Conservation (phyloP, 2,888 invertebrate species). For the Heliconius cydno region DNA sequence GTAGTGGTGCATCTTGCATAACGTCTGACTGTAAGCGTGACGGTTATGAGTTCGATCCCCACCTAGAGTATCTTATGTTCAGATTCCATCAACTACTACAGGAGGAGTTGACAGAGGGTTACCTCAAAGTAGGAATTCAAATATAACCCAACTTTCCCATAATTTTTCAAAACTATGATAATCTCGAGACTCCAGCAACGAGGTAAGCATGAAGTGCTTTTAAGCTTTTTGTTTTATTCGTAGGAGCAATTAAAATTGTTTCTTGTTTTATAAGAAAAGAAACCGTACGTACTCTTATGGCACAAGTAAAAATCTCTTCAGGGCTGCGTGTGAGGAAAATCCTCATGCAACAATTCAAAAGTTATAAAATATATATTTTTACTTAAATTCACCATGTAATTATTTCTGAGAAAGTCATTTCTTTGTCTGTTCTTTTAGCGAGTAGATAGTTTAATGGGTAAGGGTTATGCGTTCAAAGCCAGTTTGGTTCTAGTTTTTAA, state of each 20-base stretch:
- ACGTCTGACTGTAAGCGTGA: no score
- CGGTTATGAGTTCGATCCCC: no score
- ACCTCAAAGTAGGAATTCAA: background rate
- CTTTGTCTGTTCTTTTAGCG: no score
- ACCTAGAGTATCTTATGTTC: no score
- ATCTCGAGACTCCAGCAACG: conserved; percentile 9
- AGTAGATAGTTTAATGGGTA: no score
- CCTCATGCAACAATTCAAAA: background rate
- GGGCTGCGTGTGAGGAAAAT: conserved; percentile 3
- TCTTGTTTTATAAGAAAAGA: conserved; percentile 23
- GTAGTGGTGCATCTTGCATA: no score
- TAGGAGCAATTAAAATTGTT: conserved; percentile 27
- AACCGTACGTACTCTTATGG: conserved; percentile 16
- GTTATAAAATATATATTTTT: background rate
- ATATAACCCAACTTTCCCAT: background rate
- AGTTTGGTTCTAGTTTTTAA: no score
- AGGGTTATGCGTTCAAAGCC: no score
- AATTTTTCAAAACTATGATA: conserved; percentile 10
- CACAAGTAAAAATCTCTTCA: background rate
- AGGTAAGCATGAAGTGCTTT: conserved; percentile 22
- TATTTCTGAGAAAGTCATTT: no score
- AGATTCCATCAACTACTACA: no score
- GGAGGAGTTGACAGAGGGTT: no score
- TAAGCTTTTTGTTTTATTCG: conserved; percentile 27
- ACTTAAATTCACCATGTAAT: no score